phyloP scores from a whole-genome alignment of 2,113 vertebrate species.

The Oostethus manadensis region DNA sequence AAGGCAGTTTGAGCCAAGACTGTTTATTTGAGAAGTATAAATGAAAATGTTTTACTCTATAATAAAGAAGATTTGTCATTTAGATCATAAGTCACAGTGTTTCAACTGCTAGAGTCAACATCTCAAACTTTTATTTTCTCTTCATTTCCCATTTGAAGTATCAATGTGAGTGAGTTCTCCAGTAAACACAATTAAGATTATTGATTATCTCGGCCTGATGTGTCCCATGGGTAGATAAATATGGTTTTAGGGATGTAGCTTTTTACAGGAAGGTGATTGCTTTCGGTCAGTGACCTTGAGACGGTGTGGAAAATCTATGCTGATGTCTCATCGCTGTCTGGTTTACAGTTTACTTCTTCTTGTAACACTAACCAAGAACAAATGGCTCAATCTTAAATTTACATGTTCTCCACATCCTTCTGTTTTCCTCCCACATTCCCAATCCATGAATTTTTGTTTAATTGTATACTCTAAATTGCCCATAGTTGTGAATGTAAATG shows the following conservation, averaged over 20 bases:
- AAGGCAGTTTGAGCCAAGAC: slow-evolving; percentile 13
- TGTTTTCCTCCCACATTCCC: too few species aligned
- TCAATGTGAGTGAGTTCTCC: slow-evolving; percentile 34
- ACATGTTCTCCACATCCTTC: too few species aligned
- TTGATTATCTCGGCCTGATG: slow-evolving; percentile 46
- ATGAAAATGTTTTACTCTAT: slow-evolving; percentile 10
- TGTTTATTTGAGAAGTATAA: neutral
- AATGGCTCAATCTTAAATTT: too few species aligned
- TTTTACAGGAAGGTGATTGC: slow-evolving; percentile 56
- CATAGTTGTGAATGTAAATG: too few species aligned
- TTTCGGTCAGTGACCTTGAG: slow-evolving; percentile 53
- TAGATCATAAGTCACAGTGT: neutral
- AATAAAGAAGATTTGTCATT: slow-evolving; percentile 3
- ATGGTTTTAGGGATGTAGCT: slow-evolving; percentile 41
- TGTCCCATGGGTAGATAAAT: slow-evolving; percentile 37
- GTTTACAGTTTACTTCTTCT: too few species aligned
- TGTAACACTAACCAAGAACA: too few species aligned
- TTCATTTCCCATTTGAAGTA: slow-evolving; percentile 34
- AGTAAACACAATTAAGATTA: slow-evolving; percentile 63
- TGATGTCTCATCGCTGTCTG: slow-evolving; percentile 12
- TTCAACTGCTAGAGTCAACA: neutral
- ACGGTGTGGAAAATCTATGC: slow-evolving; percentile 44
- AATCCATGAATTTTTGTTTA: too few species aligned
- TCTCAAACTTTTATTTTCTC: slow-evolving; percentile 12
- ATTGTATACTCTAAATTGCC: too few species aligned